Percentiles rank a stretch among this genome's conserved stretches.
Conservation (phyloP, 1,140 invertebrate genomes). For the Eurosta solidaginis region DNA sequence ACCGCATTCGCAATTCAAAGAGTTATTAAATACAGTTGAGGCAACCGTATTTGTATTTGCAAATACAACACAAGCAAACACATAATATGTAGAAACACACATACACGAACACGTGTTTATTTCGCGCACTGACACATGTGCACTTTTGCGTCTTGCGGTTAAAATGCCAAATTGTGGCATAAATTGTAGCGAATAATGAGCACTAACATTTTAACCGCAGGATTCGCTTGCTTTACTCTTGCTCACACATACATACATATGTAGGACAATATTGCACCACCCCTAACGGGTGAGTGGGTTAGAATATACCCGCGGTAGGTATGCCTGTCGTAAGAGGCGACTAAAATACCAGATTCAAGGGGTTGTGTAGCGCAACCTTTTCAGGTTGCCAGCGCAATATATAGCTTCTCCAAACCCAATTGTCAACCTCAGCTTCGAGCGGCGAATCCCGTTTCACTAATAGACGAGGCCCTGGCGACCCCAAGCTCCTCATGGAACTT, state of each 20-base stretch:
- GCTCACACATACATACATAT: not conserved
- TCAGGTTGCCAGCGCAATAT: too few species aligned
- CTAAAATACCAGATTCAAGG: too few species aligned
- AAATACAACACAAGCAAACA: not conserved
- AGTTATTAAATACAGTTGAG: not conserved
- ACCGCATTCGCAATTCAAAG: not conserved
- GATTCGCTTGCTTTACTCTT: not conserved
- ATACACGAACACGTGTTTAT: not conserved
- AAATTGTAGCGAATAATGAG: constrained; percentile 12
- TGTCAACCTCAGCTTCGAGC: too few species aligned
- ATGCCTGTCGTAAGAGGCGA: too few species aligned
- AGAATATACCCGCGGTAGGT: too few species aligned
- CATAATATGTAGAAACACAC: too few species aligned
- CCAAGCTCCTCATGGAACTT: too few species aligned
- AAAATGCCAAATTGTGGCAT: not conserved
- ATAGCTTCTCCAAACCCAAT: too few species aligned
- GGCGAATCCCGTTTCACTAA: too few species aligned
- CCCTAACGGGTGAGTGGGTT: too few species aligned
- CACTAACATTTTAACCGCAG: not conserved
- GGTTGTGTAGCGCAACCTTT: too few species aligned
- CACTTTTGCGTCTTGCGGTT: not conserved
- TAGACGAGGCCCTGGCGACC: too few species aligned
- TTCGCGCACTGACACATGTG: not conserved
- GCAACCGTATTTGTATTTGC: not conserved
- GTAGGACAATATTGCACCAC: not conserved